These are phyloP conservation scores for Spinus pinus DNA, from an alignment of 2,797 vertebrate genomes.

Conservation along the genomic window DNA sequence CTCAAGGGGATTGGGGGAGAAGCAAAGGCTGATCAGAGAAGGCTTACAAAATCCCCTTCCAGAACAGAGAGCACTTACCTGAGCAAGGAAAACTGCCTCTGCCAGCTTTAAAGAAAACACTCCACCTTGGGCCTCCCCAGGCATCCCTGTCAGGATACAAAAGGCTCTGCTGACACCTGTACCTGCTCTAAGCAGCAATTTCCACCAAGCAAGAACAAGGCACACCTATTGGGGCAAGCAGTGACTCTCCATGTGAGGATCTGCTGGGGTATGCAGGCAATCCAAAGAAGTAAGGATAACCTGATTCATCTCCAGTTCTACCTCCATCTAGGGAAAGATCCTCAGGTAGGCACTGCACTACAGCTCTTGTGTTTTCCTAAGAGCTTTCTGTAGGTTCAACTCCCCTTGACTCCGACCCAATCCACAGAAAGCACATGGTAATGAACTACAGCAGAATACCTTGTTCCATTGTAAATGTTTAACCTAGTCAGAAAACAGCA, in stretches of 20 bases:
- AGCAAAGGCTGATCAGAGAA: background rate
- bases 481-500: background rate
- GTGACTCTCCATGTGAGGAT: background rate
- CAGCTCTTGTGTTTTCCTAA: background rate
- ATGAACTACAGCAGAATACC: background rate
- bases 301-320: background rate
- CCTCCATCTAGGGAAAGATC: background rate
- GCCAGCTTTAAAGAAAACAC: background rate
- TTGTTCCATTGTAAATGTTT: background rate
- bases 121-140: background rate
- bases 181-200: background rate
- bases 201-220: background rate
- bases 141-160: background rate
- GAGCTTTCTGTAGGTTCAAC: background rate
- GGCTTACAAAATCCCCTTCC: background rate
- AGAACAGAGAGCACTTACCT: background rate
- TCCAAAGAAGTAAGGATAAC: background rate
- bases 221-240: rapidly evolving
- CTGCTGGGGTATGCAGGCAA: background rate
- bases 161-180: background rate
- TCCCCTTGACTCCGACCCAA: background rate
- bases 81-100: background rate
- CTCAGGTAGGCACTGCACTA: background rate
- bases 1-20: rapidly evolving
- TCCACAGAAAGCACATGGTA: background rate